Percentiles rank a stretch among this genome's conserved stretches.
phyloP scores from a whole-genome alignment of 2,797 vertebrate genomes.

The Meda fulgida region DNA sequence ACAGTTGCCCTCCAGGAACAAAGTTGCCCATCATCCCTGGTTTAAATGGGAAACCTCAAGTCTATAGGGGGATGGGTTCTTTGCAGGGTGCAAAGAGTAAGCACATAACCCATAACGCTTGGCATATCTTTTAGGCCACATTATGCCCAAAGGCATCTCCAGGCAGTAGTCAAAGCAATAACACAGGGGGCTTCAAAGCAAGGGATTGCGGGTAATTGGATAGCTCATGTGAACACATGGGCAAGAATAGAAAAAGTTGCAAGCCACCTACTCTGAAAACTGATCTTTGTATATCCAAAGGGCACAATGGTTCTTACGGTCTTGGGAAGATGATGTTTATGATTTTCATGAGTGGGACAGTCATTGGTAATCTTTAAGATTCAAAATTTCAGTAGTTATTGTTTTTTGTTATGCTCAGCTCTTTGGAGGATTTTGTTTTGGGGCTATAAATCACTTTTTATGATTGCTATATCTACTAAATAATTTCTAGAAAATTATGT shows the following conservation, averaged over 20 bases:
- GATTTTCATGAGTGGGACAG: constrained; percentile 1
- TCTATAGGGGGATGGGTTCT: constrained; percentile 9
- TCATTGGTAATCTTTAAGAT: background rate
- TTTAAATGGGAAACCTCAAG: background rate
- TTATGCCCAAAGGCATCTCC: constrained; percentile 53
- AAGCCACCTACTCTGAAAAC: background rate
- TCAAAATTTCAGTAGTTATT: background rate
- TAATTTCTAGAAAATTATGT: background rate
- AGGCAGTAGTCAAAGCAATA: constrained; percentile 67
- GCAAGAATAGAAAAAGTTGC: constrained; percentile 19
- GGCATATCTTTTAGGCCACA: constrained; percentile 50
- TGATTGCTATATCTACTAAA: background rate
- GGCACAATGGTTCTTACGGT: background rate
- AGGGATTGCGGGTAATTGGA: constrained; percentile 25
- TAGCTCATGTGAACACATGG: background rate
- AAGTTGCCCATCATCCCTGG: background rate
- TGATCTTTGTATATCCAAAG: background rate
- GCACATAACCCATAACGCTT: constrained; percentile 31
- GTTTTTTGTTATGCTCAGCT: background rate
- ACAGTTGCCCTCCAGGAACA: background rate
- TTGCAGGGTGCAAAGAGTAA: constrained; percentile 16
- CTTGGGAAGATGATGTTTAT: background rate
- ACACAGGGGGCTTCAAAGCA: constrained; percentile 32
- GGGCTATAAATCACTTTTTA: background rate
- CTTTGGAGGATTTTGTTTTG: background rate